phyloP scores from a whole-genome alignment of 2,797 vertebrate species.

The Diplodus puntazzo region DNA sequence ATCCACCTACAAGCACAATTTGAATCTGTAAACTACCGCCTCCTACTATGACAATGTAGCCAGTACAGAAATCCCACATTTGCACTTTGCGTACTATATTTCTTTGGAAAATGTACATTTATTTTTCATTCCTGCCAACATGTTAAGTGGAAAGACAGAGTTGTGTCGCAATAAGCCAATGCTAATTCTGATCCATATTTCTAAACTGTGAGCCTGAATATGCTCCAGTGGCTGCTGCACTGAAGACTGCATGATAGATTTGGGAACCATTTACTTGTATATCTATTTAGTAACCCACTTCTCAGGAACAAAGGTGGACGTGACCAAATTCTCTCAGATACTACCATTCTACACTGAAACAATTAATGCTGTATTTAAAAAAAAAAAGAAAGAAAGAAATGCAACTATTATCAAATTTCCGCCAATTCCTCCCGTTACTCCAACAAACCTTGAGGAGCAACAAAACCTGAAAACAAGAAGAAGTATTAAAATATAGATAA shows the following conservation, averaged over 20 bases:
- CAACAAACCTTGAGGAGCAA: constrained; percentile 19
- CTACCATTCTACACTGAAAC: constrained; percentile 60
- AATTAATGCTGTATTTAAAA: constrained; percentile 45
- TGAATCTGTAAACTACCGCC: constrained; percentile 62
- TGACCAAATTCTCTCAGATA: constrained; percentile 85
- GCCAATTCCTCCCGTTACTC: constrained; percentile 34
- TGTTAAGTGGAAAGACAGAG: constrained; percentile 35
- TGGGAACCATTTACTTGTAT: constrained; percentile 71
- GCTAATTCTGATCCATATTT: constrained; percentile 38
- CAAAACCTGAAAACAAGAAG: constrained; percentile 38
- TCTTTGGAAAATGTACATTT: constrained; percentile 50
- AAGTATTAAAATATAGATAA: neutral
- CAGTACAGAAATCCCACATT: constrained; percentile 53
- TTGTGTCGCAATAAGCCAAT: constrained; percentile 44
- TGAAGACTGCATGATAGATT: constrained; percentile 6
- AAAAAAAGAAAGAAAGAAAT: neutral
- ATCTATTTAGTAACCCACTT: constrained; percentile 82
- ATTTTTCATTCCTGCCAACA: constrained; percentile 29
- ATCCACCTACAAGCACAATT: constrained; percentile 68
- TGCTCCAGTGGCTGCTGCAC: constrained; percentile 43
- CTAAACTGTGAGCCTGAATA: constrained; percentile 50
- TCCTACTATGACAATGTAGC: constrained; percentile 42
- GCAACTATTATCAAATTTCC: constrained; percentile 19
- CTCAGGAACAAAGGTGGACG: constrained; percentile 89
- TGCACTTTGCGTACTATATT: constrained; percentile 50